Conservation (phyloP, 2,113 vertebrate genomes). For the Macquaria ambigua region DNA sequence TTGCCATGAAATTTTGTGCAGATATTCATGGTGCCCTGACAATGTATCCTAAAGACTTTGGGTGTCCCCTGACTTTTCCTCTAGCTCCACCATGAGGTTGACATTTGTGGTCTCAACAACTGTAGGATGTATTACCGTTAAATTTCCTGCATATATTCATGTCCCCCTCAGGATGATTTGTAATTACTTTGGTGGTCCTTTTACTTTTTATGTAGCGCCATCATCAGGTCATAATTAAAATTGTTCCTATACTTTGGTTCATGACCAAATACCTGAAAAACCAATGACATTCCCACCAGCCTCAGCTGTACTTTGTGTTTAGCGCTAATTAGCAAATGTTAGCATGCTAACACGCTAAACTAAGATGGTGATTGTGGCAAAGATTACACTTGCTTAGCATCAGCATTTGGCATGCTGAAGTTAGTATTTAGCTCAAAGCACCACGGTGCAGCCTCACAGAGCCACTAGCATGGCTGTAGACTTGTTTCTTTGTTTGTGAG, state of each 20-base stretch:
- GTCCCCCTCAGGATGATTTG: background rate
- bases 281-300: background rate
- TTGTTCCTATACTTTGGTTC: background rate
- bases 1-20: background rate
- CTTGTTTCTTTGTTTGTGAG: background rate
- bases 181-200: background rate
- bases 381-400: background rate
- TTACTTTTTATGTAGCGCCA: background rate
- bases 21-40: background rate
- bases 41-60: background rate
- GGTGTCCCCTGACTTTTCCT: background rate
- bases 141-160: background rate
- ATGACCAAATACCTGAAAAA: background rate
- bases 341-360: background rate
- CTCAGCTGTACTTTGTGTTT: background rate
- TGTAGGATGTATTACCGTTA: background rate
- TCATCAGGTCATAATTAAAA: background rate
- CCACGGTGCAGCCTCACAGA: background rate
- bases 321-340: background rate
- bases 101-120: background rate
- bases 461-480: background rate
- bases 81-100: background rate
- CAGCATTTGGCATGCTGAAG: background rate
- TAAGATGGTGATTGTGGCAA: background rate
- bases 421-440: background rate